A percentile compares a stretch with the other conserved stretches of the same genome.
phyloP scores from a whole-genome alignment of 2,888 invertebrate species.

The Drosophila gaucha region DNA sequence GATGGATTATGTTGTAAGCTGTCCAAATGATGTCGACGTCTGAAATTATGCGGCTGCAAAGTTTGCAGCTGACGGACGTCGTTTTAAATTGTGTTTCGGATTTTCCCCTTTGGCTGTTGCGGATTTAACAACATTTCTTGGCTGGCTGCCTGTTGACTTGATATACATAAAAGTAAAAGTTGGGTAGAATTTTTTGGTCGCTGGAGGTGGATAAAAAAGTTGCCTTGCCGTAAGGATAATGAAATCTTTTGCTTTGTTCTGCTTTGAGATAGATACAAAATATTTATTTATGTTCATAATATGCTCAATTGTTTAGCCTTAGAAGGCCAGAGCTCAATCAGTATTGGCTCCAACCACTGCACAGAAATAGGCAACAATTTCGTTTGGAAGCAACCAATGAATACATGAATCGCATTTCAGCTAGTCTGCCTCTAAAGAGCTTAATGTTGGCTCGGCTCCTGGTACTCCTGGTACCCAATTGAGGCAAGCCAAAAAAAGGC shows the following conservation, averaged over 20 bases:
- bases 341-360: slow-evolving; percentile 7
- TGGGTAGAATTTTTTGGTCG: slow-evolving; percentile 39
- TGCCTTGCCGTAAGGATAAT: slow-evolving; percentile 7
- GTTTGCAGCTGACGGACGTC: slow-evolving; percentile 32
- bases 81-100: slow-evolving; percentile 48
- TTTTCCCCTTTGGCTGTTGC: slow-evolving; percentile 23
- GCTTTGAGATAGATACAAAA: slow-evolving; percentile 4
- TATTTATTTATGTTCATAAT: neutral
- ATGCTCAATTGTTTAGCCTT: neutral
- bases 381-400: slow-evolving; percentile 27
- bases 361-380: slow-evolving; percentile 53
- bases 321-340: neutral
- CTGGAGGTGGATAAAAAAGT: neutral
- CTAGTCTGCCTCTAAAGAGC: slow-evolving; percentile 15
- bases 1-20: slow-evolving; percentile 73
- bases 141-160: slow-evolving; percentile 1
- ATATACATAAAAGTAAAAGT: slow-evolving; percentile 65
- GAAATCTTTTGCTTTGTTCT: neutral
- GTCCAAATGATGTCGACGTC: slow-evolving; percentile 57
- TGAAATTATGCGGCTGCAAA: slow-evolving; percentile 42
- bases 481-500: slow-evolving; percentile 8
- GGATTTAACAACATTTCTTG: slow-evolving; percentile 28
- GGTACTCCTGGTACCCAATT: slow-evolving; percentile 8
- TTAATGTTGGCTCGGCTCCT: neutral
- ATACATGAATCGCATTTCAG: slow-evolving; percentile 49